phyloP scores from a whole-genome alignment of 1,140 invertebrate genomes.

The Grapholita molesta region DNA sequence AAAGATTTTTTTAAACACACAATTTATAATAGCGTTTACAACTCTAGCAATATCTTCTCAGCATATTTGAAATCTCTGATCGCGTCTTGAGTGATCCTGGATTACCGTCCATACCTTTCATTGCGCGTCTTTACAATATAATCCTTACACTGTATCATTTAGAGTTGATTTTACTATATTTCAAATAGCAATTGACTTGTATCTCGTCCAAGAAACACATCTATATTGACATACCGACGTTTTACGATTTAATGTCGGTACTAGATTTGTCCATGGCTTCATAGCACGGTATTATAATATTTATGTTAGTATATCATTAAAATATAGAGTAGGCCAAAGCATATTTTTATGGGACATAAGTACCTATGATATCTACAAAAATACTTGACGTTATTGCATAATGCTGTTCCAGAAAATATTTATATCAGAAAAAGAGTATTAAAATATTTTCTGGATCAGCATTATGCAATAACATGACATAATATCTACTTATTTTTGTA shows the following conservation, averaged over 20 bases:
- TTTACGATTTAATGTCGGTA: conserved; percentile 34
- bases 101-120: conserved; percentile 36
- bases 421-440: too few species aligned
- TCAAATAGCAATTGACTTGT: conserved; percentile 7
- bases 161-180: conserved; percentile 22
- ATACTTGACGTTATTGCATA: too few species aligned
- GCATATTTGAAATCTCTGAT: conserved; percentile 33
- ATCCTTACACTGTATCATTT: neutral
- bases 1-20: too few species aligned
- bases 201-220: conserved; percentile 24
- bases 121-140: conserved; percentile 11
- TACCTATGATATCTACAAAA: too few species aligned
- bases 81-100: conserved; percentile 45
- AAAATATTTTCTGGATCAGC: too few species aligned
- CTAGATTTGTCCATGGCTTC: conserved; percentile 24
- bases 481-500: too few species aligned
- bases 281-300: neutral
- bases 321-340: neutral
- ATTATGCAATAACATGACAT: too few species aligned
- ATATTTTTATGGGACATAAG: neutral
- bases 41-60: neutral
- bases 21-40: neutral
- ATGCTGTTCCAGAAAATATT: too few species aligned
- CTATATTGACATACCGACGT: conserved; percentile 36
- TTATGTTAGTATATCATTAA: neutral